Evolutionary conservation across 1,140 invertebrate genomes (phyloP), one percentile per base, ranked within the genome.

Genomic region (Trinorchestia longiramus): DNA sequence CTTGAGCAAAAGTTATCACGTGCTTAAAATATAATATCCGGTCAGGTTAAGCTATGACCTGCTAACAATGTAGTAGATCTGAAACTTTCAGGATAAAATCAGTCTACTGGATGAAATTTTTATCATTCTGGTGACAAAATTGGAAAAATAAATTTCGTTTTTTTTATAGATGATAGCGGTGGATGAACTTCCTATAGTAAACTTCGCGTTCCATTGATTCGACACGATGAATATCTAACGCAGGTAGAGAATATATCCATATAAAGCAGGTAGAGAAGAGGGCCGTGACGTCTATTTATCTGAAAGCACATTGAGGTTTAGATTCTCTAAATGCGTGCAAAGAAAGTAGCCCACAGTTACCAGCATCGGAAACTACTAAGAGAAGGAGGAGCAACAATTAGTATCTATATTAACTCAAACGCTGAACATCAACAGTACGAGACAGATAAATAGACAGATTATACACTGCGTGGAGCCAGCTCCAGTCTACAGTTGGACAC

Each of bases 391-490:
- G 36, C 62, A 77, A 77, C 11, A 36, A 36, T 77, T 77, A 28
- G 62, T 77, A 77, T 23, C 62, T 77, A 77, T 36, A 36, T 11
- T 15, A 28, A 77, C 62, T 36, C 62, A 77, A 77, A 77, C 15
- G 62, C 62, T 77, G 62, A 77, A 77, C 62, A 77, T 77, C 36
- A 77, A 77, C 62, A 77, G 11, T 36, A 77, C 62, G 28, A 77
- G 62, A 77, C 62, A 77, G 8, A 77, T 19, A 77, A 19, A 77
- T 11, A 77, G 15, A 77, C 15, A 36, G 28, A 43, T 90, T 90
- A 90, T 43, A 90, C 88, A 90, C 88, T 42, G 43, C n/a, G 43
- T 90, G 88, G 88, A 90, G 88, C 88, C 88, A 90, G 88, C 88
- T 90, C 88, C 88, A 90, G 28, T 42, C 88, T 90, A 90, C 88